These are phyloP conservation scores for Rhogogaster chlorosoma DNA, from an alignment of 2,888 invertebrate genomes.

Conservation along the genomic window DNA sequence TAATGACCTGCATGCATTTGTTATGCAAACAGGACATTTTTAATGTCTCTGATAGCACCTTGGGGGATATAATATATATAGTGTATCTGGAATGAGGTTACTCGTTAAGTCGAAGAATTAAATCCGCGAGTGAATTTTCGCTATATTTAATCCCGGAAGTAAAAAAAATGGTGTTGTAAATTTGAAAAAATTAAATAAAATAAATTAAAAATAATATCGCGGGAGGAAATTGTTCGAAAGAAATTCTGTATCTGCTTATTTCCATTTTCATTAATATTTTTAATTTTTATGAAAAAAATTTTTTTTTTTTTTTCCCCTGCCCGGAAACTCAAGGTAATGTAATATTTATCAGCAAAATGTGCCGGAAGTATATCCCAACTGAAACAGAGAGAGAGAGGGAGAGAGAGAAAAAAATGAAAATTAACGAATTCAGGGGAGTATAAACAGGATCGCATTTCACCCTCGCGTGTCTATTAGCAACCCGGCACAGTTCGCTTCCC, in stretches of 20 bases:
- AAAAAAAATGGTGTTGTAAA: neutral
- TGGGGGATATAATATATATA: neutral
- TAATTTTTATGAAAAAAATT: constrained; percentile 4
- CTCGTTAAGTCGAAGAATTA: neutral
- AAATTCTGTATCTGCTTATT: neutral
- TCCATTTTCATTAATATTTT: neutral
- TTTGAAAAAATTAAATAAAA: too few relatives aligned
- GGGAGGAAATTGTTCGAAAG: neutral
- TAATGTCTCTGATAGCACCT: constrained; percentile 30
- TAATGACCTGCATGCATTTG: constrained; percentile 59
- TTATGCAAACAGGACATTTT: constrained; percentile 53
- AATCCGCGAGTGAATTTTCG: neutral
- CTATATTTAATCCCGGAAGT: neutral
- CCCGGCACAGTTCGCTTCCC: constrained; percentile 19
- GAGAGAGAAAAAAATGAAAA: neutral
- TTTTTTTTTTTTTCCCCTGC: neutral
- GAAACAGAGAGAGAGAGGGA: neutral
- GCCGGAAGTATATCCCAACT: constrained; percentile 14
- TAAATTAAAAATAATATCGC: too few relatives aligned
- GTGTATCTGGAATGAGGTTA: neutral
- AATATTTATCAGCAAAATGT: constrained; percentile 30
- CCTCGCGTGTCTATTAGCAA: constrained; percentile 36
- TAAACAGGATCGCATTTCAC: constrained; percentile 43
- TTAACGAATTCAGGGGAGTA: neutral
- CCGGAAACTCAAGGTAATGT: neutral